A percentile compares a stretch with the other conserved stretches of the same genome.
These are phyloP conservation scores for Lutraria rhynchaena DNA, from an alignment of 1,140 invertebrate species.

Conservation along the genomic window DNA sequence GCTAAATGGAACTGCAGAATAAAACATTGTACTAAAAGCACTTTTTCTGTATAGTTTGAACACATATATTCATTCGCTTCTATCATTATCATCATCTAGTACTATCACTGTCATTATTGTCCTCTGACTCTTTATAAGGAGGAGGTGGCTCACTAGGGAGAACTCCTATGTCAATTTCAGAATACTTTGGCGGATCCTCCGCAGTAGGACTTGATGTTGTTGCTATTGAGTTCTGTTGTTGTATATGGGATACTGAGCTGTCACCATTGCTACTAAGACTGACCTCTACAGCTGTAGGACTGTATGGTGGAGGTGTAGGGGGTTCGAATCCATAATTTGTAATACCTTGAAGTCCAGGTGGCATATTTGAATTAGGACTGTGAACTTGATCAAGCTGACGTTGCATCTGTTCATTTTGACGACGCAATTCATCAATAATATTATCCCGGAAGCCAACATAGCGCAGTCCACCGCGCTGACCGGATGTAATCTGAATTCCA, in stretches of 20 bases:
- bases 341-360: conserved; percentile 1
- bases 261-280: not conserved
- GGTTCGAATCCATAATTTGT: conserved; percentile 25
- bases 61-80: too few relatives aligned
- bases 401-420: conserved; percentile 10
- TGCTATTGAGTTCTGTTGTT: not conserved
- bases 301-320: conserved; percentile 21
- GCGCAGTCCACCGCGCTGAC: not conserved
- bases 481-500: conserved; percentile 7
- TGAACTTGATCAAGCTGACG: not conserved
- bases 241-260: not conserved
- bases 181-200: conserved; percentile 23
- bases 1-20: too few relatives aligned
- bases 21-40: too few relatives aligned
- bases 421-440: conserved; percentile 2
- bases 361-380: not conserved
- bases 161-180: conserved; percentile 3
- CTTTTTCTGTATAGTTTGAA: too few relatives aligned
- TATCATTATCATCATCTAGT: too few relatives aligned
- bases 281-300: not conserved
- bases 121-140: conserved; percentile 2
- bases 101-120: too few relatives aligned
- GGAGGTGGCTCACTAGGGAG: not conserved
- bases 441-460: conserved; percentile 9
- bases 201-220: not conserved